Conservation (phyloP, 2,113 vertebrate species). For the Tapirus terrestris region DNA sequence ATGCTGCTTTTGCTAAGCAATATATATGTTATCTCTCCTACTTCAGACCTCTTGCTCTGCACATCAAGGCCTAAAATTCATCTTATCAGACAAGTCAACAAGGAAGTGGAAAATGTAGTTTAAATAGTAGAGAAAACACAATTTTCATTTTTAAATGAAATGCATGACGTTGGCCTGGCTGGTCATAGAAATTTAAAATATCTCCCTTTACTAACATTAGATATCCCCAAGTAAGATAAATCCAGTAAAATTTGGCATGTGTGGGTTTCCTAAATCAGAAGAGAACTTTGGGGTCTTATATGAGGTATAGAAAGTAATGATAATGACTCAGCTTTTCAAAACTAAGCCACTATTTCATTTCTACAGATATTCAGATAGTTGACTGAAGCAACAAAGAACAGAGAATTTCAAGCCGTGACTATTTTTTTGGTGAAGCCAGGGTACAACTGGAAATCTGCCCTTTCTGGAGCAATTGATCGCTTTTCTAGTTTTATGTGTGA, state of each 20-base stretch:
- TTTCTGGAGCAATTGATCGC: not conserved
- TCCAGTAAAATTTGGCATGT: not conserved
- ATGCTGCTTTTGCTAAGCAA: not conserved
- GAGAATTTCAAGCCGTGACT: not conserved
- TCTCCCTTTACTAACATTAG: not conserved
- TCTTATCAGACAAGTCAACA: not conserved
- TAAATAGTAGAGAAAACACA: not conserved
- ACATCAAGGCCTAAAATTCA: not conserved
- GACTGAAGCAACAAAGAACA: not conserved
- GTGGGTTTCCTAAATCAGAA: not conserved
- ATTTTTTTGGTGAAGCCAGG: not conserved
- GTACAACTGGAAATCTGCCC: not conserved
- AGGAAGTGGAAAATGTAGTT: not conserved
- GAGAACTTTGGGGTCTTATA: not conserved
- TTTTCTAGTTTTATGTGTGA: not conserved
- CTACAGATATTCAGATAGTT: not conserved
- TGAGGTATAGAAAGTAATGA: not conserved
- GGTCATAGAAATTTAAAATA: not conserved
- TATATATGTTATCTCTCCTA: not conserved
- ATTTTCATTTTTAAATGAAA: slow-evolving; percentile 44
- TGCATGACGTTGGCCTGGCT: not conserved
- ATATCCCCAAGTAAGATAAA: not conserved
- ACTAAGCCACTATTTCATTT: not conserved
- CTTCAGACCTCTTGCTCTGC: not conserved
- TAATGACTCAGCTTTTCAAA: not conserved